Percentiles rank a stretch among this genome's conserved stretches.
phyloP scores from a whole-genome alignment of 2,888 invertebrate genomes.

The Lamellibrachia satsuma region DNA sequence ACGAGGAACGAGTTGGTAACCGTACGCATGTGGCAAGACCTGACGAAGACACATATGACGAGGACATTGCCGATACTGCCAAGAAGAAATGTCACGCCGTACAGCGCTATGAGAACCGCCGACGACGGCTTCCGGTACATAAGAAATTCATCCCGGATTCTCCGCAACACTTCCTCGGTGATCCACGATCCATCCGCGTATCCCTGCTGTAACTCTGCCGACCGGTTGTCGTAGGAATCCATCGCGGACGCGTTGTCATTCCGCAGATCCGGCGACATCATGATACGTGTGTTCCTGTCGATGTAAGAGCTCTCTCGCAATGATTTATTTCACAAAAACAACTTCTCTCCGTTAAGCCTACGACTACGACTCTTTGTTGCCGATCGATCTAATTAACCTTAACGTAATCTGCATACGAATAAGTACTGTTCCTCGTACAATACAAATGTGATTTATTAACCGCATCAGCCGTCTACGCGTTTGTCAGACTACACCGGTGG shows the following conservation, averaged over 20 bases:
- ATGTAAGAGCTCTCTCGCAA: background rate
- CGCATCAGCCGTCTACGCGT: background rate
- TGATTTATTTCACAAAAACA: background rate
- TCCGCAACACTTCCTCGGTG: background rate
- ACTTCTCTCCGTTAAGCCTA: background rate
- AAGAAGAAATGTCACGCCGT: constrained; percentile 32
- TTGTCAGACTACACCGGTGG: background rate
- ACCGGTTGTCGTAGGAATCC: background rate
- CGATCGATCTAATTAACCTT: background rate
- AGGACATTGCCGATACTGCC: constrained; percentile 39
- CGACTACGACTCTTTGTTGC: background rate
- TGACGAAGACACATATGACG: constrained; percentile 35
- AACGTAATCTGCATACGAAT: constrained; percentile 17
- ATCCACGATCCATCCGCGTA: background rate
- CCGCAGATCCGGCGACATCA: background rate
- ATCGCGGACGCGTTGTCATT: background rate
- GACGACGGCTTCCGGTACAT: constrained; percentile 28
- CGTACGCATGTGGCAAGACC: constrained; percentile 37
- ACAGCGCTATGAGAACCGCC: constrained; percentile 32
- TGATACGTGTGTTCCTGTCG: background rate
- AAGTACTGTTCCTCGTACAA: background rate
- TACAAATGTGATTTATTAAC: background rate
- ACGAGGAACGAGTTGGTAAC: constrained; percentile 42
- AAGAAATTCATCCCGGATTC: constrained; percentile 22
- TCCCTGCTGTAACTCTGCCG: background rate